These are phyloP conservation scores for Thamnophis elegans DNA, from an alignment of 2,797 vertebrate species.

Conservation along the genomic window DNA sequence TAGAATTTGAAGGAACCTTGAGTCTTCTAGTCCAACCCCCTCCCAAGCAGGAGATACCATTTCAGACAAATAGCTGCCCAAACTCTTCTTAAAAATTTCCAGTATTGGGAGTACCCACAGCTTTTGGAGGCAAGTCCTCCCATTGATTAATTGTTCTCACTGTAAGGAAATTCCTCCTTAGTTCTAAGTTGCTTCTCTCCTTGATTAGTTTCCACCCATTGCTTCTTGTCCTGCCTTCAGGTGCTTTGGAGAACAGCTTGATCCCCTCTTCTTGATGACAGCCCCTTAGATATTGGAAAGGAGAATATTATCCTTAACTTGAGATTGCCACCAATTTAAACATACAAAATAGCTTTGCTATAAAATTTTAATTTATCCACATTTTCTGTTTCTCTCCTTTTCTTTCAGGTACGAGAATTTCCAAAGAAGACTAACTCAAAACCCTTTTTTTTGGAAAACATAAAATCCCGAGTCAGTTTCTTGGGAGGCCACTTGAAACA, in stretches of 20 bases:
- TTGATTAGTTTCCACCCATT: background rate
- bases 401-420: conserved; percentile 89
- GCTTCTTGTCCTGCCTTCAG: background rate
- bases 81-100: no score
- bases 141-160: background rate
- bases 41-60: no score
- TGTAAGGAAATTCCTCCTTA: background rate
- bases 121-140: background rate
- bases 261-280: background rate
- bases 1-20: background rate
- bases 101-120: background rate
- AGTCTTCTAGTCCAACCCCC: background rate
- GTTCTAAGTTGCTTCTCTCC: background rate
- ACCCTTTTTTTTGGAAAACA: conserved; percentile 95
- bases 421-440: conserved; percentile 89
- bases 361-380: background rate
- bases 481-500: conserved; percentile 43
- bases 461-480: conserved; percentile 66
- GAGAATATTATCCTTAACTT: background rate
- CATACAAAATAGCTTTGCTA: background rate
- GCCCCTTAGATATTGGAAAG: background rate
- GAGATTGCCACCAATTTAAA: background rate
- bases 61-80: no score
- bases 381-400: background rate
- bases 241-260: background rate